Evolutionary conservation across 1,140 invertebrate genomes (phyloP).

Genomic region (Anadara kagoshimensis): DNA sequence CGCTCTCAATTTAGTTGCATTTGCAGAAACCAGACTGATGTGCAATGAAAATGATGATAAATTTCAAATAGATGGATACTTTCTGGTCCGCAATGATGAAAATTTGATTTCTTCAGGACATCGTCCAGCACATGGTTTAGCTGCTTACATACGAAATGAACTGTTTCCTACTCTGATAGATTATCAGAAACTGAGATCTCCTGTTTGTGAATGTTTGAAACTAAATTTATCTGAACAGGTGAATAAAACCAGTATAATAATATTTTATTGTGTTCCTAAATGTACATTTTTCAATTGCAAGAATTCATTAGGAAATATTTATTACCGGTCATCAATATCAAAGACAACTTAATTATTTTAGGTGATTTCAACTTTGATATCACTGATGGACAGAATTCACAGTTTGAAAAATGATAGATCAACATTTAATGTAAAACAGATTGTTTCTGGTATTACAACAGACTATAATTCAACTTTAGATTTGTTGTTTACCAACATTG

Average conservation of each 20-base stretch:
- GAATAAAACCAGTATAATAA: neutral
- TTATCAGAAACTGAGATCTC: neutral
- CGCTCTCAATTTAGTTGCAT: slow-evolving; percentile 16
- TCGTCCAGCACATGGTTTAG: neutral
- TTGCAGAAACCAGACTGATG: slow-evolving; percentile 24
- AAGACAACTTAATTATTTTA: neutral
- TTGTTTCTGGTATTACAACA: neutral
- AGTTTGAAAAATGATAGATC: no score
- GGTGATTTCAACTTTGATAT: neutral
- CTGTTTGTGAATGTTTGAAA: neutral
- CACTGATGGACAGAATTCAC: neutral
- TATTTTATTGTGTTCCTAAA: neutral
- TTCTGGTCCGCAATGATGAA: no score
- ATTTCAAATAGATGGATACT: no score
- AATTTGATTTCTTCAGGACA: neutral
- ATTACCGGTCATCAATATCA: neutral
- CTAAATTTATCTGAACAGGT: neutral
- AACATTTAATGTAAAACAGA: neutral
- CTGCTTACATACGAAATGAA: neutral
- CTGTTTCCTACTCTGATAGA: neutral
- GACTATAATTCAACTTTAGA: neutral
- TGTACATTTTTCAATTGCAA: no score
- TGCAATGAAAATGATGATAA: neutral
- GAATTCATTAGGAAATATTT: neutral
- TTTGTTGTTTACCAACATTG: neutral